These are phyloP conservation scores for Sinocyclocheilus maitianheensis DNA, from an alignment of 2,113 vertebrate species.

Conservation along the genomic window DNA sequence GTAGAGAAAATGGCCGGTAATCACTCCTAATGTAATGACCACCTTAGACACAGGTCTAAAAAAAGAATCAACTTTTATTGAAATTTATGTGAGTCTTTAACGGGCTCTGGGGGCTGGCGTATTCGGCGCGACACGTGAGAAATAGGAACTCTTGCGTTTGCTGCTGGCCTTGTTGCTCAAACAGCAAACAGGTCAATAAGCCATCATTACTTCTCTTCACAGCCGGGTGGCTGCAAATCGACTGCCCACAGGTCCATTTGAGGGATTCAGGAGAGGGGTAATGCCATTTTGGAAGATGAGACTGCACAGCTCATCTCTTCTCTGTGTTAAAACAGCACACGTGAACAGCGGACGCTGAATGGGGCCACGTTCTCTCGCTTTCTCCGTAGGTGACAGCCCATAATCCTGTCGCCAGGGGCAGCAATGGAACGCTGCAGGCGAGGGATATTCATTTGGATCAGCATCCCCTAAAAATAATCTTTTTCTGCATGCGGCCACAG, in stretches of 20 bases:
- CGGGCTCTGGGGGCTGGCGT: slow-evolving; percentile 41
- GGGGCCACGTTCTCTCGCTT: slow-evolving; percentile 8
- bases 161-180: slow-evolving; percentile 74
- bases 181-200: slow-evolving; percentile 88
- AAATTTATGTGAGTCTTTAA: slow-evolving; percentile 61
- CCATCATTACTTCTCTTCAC: slow-evolving; percentile 89
- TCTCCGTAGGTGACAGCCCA: slow-evolving; percentile 52
- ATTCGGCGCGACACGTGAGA: slow-evolving; percentile 55
- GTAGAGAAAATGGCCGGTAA: slow-evolving; percentile 54
- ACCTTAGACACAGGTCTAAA: slow-evolving; percentile 37
- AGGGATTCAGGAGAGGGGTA: slow-evolving; percentile 76
- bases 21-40: slow-evolving; percentile 31
- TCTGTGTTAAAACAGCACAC: slow-evolving; percentile 58
- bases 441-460: slow-evolving; percentile 61
- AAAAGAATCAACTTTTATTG: slow-evolving; percentile 47
- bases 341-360: slow-evolving; percentile 55
- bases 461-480: slow-evolving; percentile 54
- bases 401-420: slow-evolving; percentile 64
- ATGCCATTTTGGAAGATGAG: slow-evolving; percentile 72
- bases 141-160: slow-evolving; percentile 72
- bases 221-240: slow-evolving; percentile 84
- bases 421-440: slow-evolving; percentile 48
- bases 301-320: slow-evolving; percentile 75
- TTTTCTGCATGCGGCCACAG: slow-evolving; percentile 38
- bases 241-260: slow-evolving; percentile 82